Base-by-base conservation (phyloP, 2,113 vertebrate genomes). In the Pitta sordida region DNA sequence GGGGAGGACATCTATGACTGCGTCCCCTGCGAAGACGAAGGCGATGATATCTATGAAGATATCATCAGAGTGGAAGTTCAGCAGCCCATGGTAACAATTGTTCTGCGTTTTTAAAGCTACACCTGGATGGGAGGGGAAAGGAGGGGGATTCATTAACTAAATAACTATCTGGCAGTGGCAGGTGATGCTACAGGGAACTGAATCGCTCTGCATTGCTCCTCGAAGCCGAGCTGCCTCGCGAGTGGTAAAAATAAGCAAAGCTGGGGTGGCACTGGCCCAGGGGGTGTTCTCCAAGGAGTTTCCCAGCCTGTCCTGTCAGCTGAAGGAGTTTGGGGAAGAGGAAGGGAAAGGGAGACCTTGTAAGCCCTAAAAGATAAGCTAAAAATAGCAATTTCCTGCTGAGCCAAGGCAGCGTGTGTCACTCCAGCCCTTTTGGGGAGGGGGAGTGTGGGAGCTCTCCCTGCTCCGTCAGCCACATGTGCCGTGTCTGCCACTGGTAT, bases 1-100 rank as follows among this genome's bases (percentile, higher is more conserved):
- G 99, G 99, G 10, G 99, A 99, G 96, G 99, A 99, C 97, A 99
- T 99, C 96, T 99, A 99, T 1, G 99, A 99, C 98, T 99, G 99
- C 1, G 99, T 99, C 60, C 99, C 99, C 1, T 99, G 99, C 19
- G 99, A 99, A 36, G 99, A 99, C 10, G 99, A 99, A 49, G 99
- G 99, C 0, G 99, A 99, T 15, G 99, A 99, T 94, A 99, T 99
- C 98, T 99, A 99, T 3, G 99, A 99, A 97, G 99, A 99, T 97
- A 99, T 99, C 97, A 99, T 99, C 98, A 98, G 99, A 97, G 99
- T 99, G 98, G 99, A 99, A 94, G 99, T 99, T 85, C 99, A 99
- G 96, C 99, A 99, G 97, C 99, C 99, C 96, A 99, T 99, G 99
- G 99, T 99, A 95, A 99, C 83, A 23, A 4, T 18, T 44, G 17